Base-by-base conservation (phyloP, 2,113 vertebrate species). In the Seriola quinqueradiata region DNA sequence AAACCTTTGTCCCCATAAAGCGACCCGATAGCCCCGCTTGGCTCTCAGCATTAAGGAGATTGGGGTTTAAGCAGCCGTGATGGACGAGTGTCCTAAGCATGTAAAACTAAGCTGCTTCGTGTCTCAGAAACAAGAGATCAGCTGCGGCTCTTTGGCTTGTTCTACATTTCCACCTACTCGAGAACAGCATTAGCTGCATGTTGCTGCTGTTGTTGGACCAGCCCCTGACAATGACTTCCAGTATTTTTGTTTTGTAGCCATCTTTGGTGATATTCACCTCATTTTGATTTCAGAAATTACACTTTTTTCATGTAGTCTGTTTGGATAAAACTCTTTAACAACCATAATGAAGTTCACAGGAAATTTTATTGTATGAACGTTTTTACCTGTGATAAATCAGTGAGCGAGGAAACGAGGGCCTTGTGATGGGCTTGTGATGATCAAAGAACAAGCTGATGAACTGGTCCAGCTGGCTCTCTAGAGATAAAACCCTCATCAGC, bases 71-170 rank as follows among this genome's bases (percentile, higher is more conserved):
- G 91, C 87, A 90, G 83, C 79, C 72, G 11, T 80, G 68, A 81
- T 90, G 77, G 70, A 66, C 38, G 64, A 82, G 75, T 77, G 77
- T 86, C 72, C 75, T 77, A 73, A 88, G 77, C 54, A 48, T 81
- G 55, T 84, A 70, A 82, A 83, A 64, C 88, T 87, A 89, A 92
- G 90, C 84, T n/a, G 89, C 82, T 89, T 79, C 73, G 38, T 67
- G 85, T 87, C 85, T 86, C 66, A 73, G 85, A 81, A 83, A 86
- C 75, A 81, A 86, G 77, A 75, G 79, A 87, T 86, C 76, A 89
- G 77, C 86, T 61, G 63, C 32, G 59, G 70, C 55, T 82, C 73
- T 86, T 77, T 77, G 75, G 67, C 80, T 79, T 40, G 70, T 63
- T 28, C 34, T 34, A 44, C 67, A 68, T 81, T 66, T 72, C 55